Evolutionary conservation across 1,140 invertebrate genomes (phyloP).

Genomic region (Mycetomoellerius zeteki): DNA sequence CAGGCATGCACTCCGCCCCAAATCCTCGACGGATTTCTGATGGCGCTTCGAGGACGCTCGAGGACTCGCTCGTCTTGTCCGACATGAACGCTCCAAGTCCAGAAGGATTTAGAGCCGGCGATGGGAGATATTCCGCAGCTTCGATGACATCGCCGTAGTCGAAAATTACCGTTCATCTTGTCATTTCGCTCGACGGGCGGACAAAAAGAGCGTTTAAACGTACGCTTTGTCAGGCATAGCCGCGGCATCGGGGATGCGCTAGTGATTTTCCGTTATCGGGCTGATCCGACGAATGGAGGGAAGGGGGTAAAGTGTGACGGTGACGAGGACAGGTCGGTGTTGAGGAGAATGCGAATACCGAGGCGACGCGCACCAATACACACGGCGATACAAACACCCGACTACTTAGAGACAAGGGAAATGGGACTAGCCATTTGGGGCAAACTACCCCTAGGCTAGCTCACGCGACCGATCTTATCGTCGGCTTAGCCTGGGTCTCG

Average conservation of each 20-base stretch:
- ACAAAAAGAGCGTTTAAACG: constrained; percentile 34
- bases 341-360: constrained; percentile 58
- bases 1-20: constrained; percentile 25
- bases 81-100: neutral
- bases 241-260: constrained; percentile 37
- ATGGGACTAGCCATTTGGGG: constrained; percentile 79
- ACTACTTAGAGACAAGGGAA: constrained; percentile 80
- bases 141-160: constrained; percentile 23
- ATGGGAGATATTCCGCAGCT: constrained; percentile 18
- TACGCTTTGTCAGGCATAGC: constrained; percentile 22
- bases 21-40: constrained; percentile 45
- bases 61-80: constrained; percentile 49
- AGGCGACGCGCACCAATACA: constrained; percentile 48
- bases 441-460: constrained; percentile 77
- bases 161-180: constrained; percentile 57
- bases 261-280: constrained; percentile 75
- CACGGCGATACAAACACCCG: constrained; percentile 73
- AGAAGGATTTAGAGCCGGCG: constrained; percentile 19
- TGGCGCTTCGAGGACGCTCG: constrained; percentile 49
- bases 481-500: constrained; percentile 66
- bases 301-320: constrained; percentile 32
- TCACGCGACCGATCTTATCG: constrained; percentile 83
- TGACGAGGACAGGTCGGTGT: constrained; percentile 50
- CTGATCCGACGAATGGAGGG: constrained; percentile 54
- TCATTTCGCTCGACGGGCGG: constrained; percentile 45